A percentile compares a stretch with the other conserved stretches of the same genome.
phyloP scores from a whole-genome alignment of 1,140 invertebrate genomes.

The Brachionus rotundiformis region DNA sequence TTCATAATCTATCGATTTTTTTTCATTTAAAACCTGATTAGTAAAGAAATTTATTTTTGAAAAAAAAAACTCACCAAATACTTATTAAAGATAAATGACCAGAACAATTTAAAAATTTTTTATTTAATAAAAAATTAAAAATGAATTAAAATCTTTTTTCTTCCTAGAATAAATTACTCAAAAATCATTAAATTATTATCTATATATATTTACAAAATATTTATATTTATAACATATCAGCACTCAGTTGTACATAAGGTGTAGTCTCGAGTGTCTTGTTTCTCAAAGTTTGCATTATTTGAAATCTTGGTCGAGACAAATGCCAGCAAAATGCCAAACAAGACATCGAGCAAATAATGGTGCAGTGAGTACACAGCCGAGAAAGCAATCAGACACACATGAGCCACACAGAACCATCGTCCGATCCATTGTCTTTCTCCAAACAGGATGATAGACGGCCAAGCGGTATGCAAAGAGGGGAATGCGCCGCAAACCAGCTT shows the following conservation, averaged over 20 bases:
- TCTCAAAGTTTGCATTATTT: neutral
- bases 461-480: conserved; percentile 21
- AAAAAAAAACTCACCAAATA: too few relatives aligned
- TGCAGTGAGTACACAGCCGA: conserved; percentile 26
- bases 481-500: conserved; percentile 21
- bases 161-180: too few relatives aligned
- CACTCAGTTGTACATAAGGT: neutral
- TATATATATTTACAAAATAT: neutral
- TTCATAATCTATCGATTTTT: too few relatives aligned
- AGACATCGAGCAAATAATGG: neutral
- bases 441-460: conserved; percentile 1
- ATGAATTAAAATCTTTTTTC: too few relatives aligned
- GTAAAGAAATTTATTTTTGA: too few relatives aligned
- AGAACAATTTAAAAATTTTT: too few relatives aligned
- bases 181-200: too few relatives aligned
- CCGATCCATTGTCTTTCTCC: neutral
- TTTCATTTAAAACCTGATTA: too few relatives aligned
- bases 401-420: neutral
- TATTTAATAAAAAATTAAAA: too few relatives aligned
- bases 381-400: conserved; percentile 9
- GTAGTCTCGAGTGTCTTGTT: neutral
- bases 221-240: neutral
- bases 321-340: neutral
- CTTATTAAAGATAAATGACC: too few relatives aligned
- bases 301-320: neutral